Evolutionary conservation across 2,888 invertebrate genomes (phyloP).

Genomic region (Amiota minor): DNA sequence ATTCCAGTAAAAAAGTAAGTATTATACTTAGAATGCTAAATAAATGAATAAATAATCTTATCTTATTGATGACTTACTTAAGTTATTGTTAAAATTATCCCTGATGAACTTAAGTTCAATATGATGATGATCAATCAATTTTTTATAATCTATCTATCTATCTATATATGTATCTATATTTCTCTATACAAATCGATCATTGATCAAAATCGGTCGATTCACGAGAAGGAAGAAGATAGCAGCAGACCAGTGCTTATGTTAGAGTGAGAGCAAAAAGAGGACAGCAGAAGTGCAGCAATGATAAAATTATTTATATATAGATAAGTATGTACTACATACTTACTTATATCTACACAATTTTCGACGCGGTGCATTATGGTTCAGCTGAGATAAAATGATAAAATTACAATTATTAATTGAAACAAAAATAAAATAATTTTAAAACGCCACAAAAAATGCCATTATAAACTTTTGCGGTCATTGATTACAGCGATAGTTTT

Average conservation of each 20-base stretch:
- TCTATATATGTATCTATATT: neutral
- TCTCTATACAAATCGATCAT: no score
- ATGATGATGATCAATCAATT: no score
- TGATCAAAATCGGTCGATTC: no score
- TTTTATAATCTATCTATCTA: neutral
- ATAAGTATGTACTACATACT: neutral
- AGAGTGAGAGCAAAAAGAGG: slow-evolving; percentile 3
- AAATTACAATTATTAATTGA: slow-evolving; percentile 1
- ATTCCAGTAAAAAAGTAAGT: no score
- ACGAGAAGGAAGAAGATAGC: no score
- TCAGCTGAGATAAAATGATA: neutral
- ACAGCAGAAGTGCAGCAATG: neutral
- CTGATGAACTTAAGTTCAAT: no score
- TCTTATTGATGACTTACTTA: no score
- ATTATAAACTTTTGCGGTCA: slow-evolving; percentile 8
- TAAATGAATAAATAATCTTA: no score
- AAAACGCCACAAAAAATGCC: neutral
- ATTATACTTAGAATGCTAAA: no score
- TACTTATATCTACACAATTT: neutral
- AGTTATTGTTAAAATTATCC: no score
- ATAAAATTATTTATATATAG: neutral
- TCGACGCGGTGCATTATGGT: neutral
- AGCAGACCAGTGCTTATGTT: no score
- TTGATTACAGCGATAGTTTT: slow-evolving; percentile 27
- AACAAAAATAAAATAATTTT: neutral